Evolutionary conservation across 1,140 invertebrate genomes (phyloP).

Genomic region (Adelges cooleyi): DNA sequence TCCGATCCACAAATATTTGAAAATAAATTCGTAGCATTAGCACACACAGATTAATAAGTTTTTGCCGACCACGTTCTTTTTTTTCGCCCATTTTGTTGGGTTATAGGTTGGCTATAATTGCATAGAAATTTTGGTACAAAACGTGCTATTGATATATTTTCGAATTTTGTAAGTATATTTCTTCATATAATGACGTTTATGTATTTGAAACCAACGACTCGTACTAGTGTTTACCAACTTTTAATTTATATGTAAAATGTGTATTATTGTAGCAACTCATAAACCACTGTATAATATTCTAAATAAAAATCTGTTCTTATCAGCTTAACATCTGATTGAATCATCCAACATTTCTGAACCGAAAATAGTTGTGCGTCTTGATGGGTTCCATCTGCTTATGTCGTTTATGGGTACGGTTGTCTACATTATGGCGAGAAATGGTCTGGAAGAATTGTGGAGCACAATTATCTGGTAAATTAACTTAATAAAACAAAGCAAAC

Average conservation of each 20-base stretch:
- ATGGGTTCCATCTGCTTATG: conserved; percentile 4
- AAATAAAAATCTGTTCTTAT: too few relatives aligned
- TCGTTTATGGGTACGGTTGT: neutral
- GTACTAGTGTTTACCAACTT: conserved; percentile 36
- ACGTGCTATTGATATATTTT: conserved; percentile 3
- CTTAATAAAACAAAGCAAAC: too few relatives aligned
- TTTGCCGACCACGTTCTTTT: neutral
- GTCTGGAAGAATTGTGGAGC: conserved; percentile 33
- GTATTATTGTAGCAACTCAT: too few relatives aligned
- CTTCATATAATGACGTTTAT: neutral
- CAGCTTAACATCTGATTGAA: too few relatives aligned
- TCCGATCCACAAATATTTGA: neutral
- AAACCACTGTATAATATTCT: too few relatives aligned
- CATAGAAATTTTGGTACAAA: neutral
- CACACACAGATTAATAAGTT: neutral
- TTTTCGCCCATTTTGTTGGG: neutral
- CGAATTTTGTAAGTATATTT: neutral
- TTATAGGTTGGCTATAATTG: neutral
- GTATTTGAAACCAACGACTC: neutral
- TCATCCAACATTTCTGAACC: neutral
- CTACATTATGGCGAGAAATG: conserved; percentile 29
- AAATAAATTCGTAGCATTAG: neutral
- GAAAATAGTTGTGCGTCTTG: neutral
- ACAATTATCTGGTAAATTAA: too few relatives aligned
- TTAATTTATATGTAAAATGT: conserved; percentile 37